Conservation (phyloP, 2,113 vertebrate genomes). For the Coptodon rendalli region DNA sequence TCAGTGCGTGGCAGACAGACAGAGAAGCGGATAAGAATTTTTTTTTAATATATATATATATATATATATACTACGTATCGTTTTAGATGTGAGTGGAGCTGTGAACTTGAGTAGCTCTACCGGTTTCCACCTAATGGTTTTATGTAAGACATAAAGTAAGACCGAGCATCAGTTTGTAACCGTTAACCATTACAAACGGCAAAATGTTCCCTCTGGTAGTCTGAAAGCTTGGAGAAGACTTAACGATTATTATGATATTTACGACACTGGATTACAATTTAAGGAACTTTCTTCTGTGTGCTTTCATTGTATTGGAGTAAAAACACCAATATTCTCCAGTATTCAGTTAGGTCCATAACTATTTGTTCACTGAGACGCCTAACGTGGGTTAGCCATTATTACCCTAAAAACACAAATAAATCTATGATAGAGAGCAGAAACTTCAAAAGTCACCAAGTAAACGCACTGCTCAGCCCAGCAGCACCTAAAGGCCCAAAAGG, state of each 20-base stretch:
- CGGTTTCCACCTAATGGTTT: background rate
- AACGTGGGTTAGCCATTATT: background rate
- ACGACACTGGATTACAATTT: background rate
- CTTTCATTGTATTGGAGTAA: background rate
- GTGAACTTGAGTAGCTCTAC: background rate
- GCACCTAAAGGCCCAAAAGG: background rate
- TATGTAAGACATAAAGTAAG: background rate
- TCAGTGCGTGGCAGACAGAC: constrained; percentile 45
- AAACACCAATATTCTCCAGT: background rate
- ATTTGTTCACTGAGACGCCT: background rate
- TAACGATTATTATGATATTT: background rate
- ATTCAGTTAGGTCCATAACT: background rate
- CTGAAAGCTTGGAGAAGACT: background rate
- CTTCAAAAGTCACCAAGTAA: background rate
- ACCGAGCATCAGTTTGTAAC: background rate
- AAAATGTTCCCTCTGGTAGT: background rate
- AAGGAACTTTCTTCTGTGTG: background rate
- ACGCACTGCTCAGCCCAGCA: background rate
- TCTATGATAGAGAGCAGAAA: background rate
- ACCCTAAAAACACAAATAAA: background rate
- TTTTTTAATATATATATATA: too few relatives aligned
- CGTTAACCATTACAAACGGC: background rate
- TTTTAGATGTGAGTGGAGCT: background rate
- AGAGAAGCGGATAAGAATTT: background rate
- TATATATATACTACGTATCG: background rate